Evolutionary conservation across 2,797 vertebrate species (phyloP).

Genomic region (Australoheros facetus): DNA sequence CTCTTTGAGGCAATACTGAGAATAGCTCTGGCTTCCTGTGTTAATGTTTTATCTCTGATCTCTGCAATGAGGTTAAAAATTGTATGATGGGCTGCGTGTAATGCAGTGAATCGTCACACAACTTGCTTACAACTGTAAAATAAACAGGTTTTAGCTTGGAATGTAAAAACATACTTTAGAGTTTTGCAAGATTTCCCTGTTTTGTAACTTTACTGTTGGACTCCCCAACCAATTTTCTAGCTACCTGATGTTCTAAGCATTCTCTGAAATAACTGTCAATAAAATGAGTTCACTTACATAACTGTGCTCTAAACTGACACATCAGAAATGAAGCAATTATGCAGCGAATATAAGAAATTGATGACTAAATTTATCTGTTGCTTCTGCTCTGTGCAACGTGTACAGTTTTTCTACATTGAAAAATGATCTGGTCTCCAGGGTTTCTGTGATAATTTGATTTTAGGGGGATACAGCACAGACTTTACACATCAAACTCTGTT

Average conservation of each 20-base stretch:
- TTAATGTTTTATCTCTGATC: not conserved
- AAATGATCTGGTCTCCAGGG: not conserved
- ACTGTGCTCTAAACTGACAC: not conserved
- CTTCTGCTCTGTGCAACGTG: not conserved
- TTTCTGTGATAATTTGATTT: constrained; percentile 22
- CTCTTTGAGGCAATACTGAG: constrained; percentile 58
- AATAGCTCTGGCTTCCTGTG: constrained; percentile 77
- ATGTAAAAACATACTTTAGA: not conserved
- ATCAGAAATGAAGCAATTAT: not conserved
- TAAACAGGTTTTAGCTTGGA: not conserved
- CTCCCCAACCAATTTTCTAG: constrained; percentile 67
- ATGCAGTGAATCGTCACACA: not conserved
- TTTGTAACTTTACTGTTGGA: not conserved
- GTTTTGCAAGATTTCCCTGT: not conserved
- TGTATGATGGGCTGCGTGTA: not conserved
- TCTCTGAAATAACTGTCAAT: not conserved
- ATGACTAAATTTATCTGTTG: not conserved
- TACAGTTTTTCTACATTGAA: not conserved
- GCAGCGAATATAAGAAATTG: not conserved
- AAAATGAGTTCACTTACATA: not conserved
- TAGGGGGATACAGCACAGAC: not conserved
- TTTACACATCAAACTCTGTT: constrained; percentile 19
- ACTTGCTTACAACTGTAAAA: not conserved
- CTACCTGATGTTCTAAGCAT: constrained; percentile 36
- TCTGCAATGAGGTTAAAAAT: not conserved